Conservation (phyloP, 2,113 vertebrate species). For the Phyllopteryx taeniolatus region DNA sequence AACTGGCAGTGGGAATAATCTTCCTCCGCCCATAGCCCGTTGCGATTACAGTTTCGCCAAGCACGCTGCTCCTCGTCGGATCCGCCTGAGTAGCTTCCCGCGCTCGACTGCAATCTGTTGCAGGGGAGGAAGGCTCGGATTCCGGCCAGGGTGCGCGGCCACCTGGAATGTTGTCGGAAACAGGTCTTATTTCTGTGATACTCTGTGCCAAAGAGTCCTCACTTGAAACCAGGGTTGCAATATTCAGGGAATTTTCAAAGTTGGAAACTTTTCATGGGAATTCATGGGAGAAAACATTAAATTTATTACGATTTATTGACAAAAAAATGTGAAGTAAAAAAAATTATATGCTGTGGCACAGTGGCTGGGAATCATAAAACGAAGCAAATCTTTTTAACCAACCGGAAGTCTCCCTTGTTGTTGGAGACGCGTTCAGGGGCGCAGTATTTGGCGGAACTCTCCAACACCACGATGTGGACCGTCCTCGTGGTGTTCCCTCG, state of each 20-base stretch:
- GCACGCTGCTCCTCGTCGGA: conserved; percentile 84
- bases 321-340: too few relatives aligned
- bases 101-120: conserved; percentile 78
- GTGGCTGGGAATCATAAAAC: too few relatives aligned
- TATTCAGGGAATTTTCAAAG: not conserved
- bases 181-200: not conserved
- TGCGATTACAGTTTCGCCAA: conserved; percentile 86
- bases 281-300: too few relatives aligned
- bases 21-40: conserved; percentile 89
- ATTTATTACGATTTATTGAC: too few relatives aligned
- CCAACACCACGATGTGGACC: conserved; percentile 90
- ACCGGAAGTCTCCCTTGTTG: conserved; percentile 98
- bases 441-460: conserved; percentile 93
- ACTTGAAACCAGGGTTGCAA: not conserved
- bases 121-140: conserved; percentile 88
- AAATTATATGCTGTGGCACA: too few relatives aligned
- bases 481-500: conserved; percentile 92
- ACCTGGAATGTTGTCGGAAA: conserved; percentile 68
- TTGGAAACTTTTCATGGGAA: too few relatives aligned
- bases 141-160: conserved; percentile 92
- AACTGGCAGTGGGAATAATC: conserved; percentile 94
- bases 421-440: conserved; percentile 87
- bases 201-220: not conserved
- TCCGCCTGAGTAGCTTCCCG: conserved; percentile 82
- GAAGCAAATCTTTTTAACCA: conserved; percentile 34